phyloP scores from a whole-genome alignment of 2,797 vertebrate genomes.

The Oreonectes daqikongensis region DNA sequence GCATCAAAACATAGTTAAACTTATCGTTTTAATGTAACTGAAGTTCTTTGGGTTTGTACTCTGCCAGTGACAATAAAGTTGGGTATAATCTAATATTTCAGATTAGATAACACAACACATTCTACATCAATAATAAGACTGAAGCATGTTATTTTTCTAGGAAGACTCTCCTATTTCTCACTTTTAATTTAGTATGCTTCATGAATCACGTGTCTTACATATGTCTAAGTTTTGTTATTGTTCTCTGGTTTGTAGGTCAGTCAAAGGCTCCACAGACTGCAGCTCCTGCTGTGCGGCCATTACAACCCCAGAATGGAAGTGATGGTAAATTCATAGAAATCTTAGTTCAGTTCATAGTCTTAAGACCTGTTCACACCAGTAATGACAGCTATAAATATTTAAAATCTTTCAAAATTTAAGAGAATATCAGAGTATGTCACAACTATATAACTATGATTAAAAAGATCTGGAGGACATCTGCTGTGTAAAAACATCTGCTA shows the following conservation, averaged over 20 bases:
- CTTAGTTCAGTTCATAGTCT: not conserved
- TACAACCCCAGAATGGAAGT: conserved; percentile 70
- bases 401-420: too few species aligned
- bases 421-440: too few species aligned
- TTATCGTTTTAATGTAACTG: not conserved
- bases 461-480: too few species aligned
- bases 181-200: not conserved
- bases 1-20: not conserved
- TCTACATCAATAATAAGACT: not conserved
- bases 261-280: conserved; percentile 66
- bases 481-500: too few species aligned
- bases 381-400: too few species aligned
- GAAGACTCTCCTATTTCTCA: not conserved
- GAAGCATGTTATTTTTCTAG: not conserved
- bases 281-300: conserved; percentile 58
- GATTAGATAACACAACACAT: not conserved
- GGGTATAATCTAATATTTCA: too few species aligned
- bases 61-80: too few species aligned
- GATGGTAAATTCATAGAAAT: conserved; percentile 58
- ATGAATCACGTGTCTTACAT: not conserved
- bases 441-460: too few species aligned
- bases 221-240: not conserved
- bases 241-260: conserved; percentile 65
- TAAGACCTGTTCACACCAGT: not conserved
- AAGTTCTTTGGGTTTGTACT: too few species aligned